Base-by-base conservation (phyloP, 2,888 invertebrate genomes). In the Merodon equestris region DNA sequence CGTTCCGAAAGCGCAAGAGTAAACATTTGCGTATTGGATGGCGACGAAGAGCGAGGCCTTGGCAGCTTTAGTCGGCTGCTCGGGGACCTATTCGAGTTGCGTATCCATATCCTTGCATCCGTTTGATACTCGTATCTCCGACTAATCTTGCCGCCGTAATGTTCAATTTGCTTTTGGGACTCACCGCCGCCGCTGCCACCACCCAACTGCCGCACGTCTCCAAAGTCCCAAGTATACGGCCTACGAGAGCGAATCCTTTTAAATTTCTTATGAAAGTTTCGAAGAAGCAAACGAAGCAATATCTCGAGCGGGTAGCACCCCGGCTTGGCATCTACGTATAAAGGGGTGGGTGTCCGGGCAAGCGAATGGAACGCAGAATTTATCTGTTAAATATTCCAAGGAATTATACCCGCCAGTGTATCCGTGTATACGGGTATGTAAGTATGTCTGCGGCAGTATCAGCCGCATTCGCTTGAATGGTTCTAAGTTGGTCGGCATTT, bases 351-450 rank as follows among this genome's bases (percentile, higher is more conserved):
- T 58, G 70, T 51, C 70, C 53, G 64, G 56, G 75, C 64, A 75
- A 68, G 75, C 68, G 81, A 74, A 75, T 51, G 75, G 70, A 71
- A 75, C 74, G 71, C 75, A 81, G 34, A 81, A 81, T 81, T 81
- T 81, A 75, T 81, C 66, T 68, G 81, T 81, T 81, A 81, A 81
- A 81, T 81, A 81, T 81, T 75, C 81, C 71, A 81, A 75, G 81
- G 75, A 81, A 81, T 81, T 81, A 75, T 81, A 27, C 27, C 27
- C 27, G 64, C 64, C 47, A 50, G 18, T 61, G 45, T 79, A 53
- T 45, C 36, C 17, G 15, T 17, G 34, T 27, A 27, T 14, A 3
- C 38, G 57, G 9, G 38, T 9, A 9, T 17, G 13, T 45, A 14
- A 42, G 44, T 18, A 47, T 53, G 44, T 12, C 34, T 27, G 27